A percentile compares a stretch with the other conserved stretches of the same genome.
Conservation (phyloP, 1,140 invertebrate species). For the Drosophila ohnishii region DNA sequence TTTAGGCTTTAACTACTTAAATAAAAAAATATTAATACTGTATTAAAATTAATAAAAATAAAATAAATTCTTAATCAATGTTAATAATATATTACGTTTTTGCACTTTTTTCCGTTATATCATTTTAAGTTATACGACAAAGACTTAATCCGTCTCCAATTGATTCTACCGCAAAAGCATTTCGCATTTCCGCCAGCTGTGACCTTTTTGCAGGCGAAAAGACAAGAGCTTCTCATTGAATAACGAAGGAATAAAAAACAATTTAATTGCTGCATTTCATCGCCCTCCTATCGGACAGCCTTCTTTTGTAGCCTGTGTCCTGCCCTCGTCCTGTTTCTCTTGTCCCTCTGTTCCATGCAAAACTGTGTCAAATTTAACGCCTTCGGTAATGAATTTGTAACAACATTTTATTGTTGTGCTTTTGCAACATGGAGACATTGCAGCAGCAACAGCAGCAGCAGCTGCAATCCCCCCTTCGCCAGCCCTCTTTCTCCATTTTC, state of each 20-base stretch:
- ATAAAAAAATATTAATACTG: neutral
- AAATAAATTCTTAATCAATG: neutral
- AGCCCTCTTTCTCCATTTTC: slow-evolving; percentile 5
- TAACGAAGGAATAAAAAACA: slow-evolving; percentile 26
- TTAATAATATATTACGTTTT: neutral
- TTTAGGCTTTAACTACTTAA: neutral
- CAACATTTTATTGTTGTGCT: slow-evolving; percentile 81
- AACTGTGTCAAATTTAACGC: slow-evolving; percentile 81
- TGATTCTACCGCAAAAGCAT: slow-evolving; percentile 2
- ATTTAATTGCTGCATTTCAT: slow-evolving; percentile 39
- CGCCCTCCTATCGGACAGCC: slow-evolving; percentile 16
- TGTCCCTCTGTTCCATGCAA: slow-evolving; percentile 54
- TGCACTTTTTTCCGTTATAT: neutral
- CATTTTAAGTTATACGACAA: neutral
- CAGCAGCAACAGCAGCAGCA: slow-evolving; percentile 25
- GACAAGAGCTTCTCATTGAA: slow-evolving; percentile 17
- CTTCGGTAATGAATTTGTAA: slow-evolving; percentile 82
- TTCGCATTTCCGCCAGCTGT: neutral
- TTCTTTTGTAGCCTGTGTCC: slow-evolving; percentile 59
- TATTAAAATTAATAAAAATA: neutral
- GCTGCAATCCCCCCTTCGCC: slow-evolving; percentile 16
- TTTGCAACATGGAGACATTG: slow-evolving; percentile 47
- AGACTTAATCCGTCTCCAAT: neutral
- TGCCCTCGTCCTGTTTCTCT: slow-evolving; percentile 25
- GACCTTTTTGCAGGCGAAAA: slow-evolving; percentile 3